phyloP scores from a whole-genome alignment of 1,140 invertebrate species.

The Bicyclus anynana region DNA sequence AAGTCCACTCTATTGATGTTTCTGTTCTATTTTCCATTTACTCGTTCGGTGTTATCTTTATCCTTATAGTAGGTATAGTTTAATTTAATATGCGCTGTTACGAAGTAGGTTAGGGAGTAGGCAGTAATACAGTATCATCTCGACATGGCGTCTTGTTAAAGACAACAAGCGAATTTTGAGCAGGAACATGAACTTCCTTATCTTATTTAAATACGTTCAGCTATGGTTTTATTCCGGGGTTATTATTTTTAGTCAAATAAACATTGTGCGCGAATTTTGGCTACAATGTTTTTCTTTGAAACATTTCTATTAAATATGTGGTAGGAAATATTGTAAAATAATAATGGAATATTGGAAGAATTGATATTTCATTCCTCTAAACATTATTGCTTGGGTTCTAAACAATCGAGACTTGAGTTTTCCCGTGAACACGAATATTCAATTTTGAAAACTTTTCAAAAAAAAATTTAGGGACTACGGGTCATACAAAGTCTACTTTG shows the following conservation, averaged over 20 bases:
- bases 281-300: not conserved
- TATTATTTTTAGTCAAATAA: not conserved
- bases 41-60: constrained; percentile 55
- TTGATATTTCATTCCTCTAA: no score
- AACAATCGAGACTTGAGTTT: no score
- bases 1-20: constrained; percentile 6
- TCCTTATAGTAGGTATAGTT: constrained; percentile 45
- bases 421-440: no score
- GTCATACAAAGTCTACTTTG: no score
- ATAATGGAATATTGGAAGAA: no score
- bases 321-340: no score
- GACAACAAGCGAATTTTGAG: constrained; percentile 10
- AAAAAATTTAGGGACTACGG: no score
- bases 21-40: constrained; percentile 42
- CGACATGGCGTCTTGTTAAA: constrained; percentile 15
- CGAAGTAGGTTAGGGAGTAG: constrained; percentile 41
- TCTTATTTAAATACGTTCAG: constrained; percentile 7
- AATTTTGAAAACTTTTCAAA: no score
- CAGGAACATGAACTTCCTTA: not conserved
- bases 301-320: not conserved
- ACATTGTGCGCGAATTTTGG: not conserved
- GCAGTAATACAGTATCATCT: constrained; percentile 27
- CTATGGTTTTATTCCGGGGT: not conserved
- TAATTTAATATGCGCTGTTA: constrained; percentile 60
- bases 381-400: no score